Evolutionary conservation across 2,113 vertebrate species (phyloP).

Genomic region (Agelaius tricolor): DNA sequence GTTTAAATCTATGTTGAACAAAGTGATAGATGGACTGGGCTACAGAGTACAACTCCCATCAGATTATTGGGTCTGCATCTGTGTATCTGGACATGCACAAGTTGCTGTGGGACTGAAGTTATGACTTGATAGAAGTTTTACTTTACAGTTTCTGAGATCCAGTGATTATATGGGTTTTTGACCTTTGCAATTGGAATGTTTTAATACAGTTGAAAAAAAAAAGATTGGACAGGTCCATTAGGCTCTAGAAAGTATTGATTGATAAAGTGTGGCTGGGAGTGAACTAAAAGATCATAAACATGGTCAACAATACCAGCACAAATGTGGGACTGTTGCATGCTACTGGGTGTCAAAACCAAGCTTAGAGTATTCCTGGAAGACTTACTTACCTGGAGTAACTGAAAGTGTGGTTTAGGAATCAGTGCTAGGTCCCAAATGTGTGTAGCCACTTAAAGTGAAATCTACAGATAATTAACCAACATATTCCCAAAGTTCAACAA

Average conservation of each 20-base stretch:
- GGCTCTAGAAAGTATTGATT: not conserved
- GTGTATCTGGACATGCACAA: not conserved
- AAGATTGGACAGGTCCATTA: not conserved
- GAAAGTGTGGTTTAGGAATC: not conserved
- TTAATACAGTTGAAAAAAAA: not conserved
- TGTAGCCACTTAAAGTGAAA: not conserved
- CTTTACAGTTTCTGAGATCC: not conserved
- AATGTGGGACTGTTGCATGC: not conserved
- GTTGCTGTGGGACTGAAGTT: not conserved
- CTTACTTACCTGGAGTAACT: not conserved
- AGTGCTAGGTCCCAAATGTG: not conserved
- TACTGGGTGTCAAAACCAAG: not conserved
- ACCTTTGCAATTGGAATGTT: not conserved
- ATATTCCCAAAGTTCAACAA: not conserved
- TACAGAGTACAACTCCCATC: not conserved
- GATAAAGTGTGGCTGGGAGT: not conserved
- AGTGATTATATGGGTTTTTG: not conserved
- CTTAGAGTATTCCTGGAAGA: not conserved
- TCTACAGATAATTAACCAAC: not conserved
- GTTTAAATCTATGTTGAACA: not conserved
- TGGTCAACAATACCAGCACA: not conserved
- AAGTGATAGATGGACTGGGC: not conserved
- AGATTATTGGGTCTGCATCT: not conserved
- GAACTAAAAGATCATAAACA: not conserved
- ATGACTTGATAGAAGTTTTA: not conserved